phyloP scores from a whole-genome alignment of 2,797 vertebrate species.

The Micrastur ruficollis region DNA sequence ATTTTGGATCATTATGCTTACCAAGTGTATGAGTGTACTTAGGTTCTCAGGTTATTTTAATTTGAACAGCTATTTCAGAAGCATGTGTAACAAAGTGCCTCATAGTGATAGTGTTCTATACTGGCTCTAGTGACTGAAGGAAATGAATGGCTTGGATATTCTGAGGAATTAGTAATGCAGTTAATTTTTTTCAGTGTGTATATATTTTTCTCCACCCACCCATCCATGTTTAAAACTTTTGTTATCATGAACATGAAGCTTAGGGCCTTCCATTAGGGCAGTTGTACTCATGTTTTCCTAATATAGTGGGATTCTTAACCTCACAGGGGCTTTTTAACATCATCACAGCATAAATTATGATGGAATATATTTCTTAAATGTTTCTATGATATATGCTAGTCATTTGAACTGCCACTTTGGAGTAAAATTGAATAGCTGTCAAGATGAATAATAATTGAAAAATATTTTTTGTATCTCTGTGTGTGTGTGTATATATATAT shows the following conservation, averaged over 20 bases:
- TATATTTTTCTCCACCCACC: not conserved
- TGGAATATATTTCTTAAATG: not conserved
- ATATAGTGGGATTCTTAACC: not conserved
- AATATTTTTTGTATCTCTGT: not conserved
- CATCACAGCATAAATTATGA: not conserved
- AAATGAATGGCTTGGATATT: not conserved
- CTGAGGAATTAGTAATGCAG: not conserved
- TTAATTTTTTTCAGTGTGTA: not conserved
- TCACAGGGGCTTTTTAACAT: not conserved
- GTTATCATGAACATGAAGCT: not conserved
- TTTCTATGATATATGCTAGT: not conserved
- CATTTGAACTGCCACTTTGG: not conserved
- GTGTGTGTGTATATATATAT: too few species aligned
- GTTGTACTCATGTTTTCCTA: not conserved
- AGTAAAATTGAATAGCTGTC: not conserved
- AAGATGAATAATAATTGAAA: not conserved
- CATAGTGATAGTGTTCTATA: not conserved
- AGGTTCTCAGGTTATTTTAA: not conserved
- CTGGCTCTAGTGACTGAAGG: not conserved
- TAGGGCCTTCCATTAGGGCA: not conserved
- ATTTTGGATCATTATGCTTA: not conserved
- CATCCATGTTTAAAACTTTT: not conserved
- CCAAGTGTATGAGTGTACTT: not conserved
- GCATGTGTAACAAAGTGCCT: not conserved
- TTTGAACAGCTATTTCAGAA: not conserved